Base-by-base conservation (phyloP, 2,888 invertebrate species). In the Diaphora mendica region DNA sequence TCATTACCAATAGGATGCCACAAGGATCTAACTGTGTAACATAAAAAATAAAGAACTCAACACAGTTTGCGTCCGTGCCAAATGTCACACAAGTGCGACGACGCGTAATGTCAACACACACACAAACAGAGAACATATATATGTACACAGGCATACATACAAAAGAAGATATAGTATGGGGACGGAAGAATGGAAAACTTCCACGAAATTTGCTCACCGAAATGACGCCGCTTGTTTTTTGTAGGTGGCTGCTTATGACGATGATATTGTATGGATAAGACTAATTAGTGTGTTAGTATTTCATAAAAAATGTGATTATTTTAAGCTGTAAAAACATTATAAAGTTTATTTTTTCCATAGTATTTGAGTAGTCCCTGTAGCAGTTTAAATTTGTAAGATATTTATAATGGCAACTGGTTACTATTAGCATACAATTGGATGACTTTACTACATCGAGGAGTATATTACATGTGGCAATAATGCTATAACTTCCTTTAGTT, bases 191-290 rank as follows among this genome's bases (percentile, higher is more conserved):
- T 91, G 93, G 90, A 89, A 93, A 94, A 95, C 94, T 95, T 95
- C 95, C 95, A 90, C 94, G 86, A 94, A 95, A 95, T 95, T 95
- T 95, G 95, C 91, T 92, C 93, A 91, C 91, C 91, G 91, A 95
- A 95, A 95, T 95, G 95, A 95, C 95, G 91, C 91, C 93, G 95
- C 94, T 95, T 94, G 93, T 95, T 95, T 95, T 95, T 95, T 95
- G 90, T 93, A 93, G 93, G 92, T 94, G 90, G 91, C 90, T 90
- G 91, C 92, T 94, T 92, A 93, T 94, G 92, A 93, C 88, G 90
- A 75, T 78, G 84, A 89, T 59, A 77, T 85, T 74, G 55, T 73
- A 73, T 88, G 93, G 95, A 95, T 90, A 86, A 3, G 91, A 76
- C 80, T 90, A 88, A 89, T 90, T 88, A 89, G 82, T 68, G 33